Conservation (phyloP, 2,797 vertebrate genomes). For the Rhinella marina region DNA sequence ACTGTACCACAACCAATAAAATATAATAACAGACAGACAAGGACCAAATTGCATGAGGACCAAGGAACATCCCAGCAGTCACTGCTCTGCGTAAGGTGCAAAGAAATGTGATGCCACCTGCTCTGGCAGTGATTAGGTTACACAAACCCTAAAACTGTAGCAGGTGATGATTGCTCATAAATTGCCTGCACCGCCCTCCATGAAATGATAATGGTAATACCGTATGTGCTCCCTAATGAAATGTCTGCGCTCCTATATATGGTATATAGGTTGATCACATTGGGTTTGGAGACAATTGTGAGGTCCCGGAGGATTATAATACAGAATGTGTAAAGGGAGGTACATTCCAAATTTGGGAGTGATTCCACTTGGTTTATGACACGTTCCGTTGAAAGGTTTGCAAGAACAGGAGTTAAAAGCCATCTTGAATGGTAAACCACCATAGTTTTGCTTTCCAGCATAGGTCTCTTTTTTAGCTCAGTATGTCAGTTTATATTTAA, state of each 20-base stretch:
- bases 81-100: slow-evolving; percentile 18
- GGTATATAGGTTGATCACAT: neutral
- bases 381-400: slow-evolving; percentile 2
- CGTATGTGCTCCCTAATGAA: slow-evolving; percentile 7
- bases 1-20: neutral
- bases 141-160: slow-evolving; percentile 24
- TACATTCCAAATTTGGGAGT: slow-evolving; percentile 40
- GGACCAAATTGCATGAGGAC: neutral
- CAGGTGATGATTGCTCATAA: neutral
- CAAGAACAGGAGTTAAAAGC: neutral
- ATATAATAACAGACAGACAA: neutral
- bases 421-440: slow-evolving; percentile 8
- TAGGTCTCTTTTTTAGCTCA: slow-evolving; percentile 16
- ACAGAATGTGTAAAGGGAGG: slow-evolving; percentile 26
- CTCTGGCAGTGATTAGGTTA: slow-evolving; percentile 17
- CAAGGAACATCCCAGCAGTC: neutral
- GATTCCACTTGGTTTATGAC: neutral
- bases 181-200: neutral
- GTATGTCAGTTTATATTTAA: slow-evolving; percentile 52
- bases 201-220: slow-evolving; percentile 45
- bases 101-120: slow-evolving; percentile 9
- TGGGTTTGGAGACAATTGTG: neutral
- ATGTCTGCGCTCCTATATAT: slow-evolving; percentile 33
- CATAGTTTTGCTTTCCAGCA: slow-evolving; percentile 30
- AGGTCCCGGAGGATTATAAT: neutral